Conservation (phyloP, 2,888 invertebrate species). For the Pollenia angustigena region DNA sequence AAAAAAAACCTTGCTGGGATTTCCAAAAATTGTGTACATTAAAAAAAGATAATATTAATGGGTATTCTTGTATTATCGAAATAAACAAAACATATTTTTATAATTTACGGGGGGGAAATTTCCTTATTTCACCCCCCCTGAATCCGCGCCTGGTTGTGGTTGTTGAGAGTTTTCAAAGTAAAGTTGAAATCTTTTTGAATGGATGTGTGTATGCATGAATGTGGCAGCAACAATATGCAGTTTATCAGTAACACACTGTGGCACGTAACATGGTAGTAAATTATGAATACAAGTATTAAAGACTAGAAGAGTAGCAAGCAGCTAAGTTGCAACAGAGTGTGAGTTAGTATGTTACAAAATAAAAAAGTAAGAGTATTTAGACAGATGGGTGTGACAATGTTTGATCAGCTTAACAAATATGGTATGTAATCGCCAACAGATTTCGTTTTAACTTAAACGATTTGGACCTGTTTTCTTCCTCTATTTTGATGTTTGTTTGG, state of each 20-base stretch:
- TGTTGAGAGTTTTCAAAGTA: constrained; percentile 24
- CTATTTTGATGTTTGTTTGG: neutral
- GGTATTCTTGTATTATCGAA: too few relatives aligned
- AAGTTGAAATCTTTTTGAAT: neutral
- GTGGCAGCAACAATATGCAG: constrained; percentile 45
- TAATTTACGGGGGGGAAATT: too few relatives aligned
- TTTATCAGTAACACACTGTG: constrained; percentile 39
- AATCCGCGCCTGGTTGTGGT: too few relatives aligned
- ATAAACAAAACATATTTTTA: too few relatives aligned
- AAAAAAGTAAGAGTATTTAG: constrained; percentile 18
- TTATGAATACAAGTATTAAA: constrained; percentile 51
- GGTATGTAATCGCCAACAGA: constrained; percentile 56
- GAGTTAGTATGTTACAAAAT: too few relatives aligned
- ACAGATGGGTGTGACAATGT: constrained; percentile 65
- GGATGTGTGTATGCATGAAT: constrained; percentile 8
- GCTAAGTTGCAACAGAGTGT: constrained; percentile 7
- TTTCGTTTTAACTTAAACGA: constrained; percentile 16
- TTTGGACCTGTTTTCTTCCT: neutral
- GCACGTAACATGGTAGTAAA: constrained; percentile 64
- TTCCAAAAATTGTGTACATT: too few relatives aligned
- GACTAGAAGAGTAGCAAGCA: constrained; percentile 8
- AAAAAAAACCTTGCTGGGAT: too few relatives aligned
- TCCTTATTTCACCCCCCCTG: too few relatives aligned
- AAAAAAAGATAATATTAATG: too few relatives aligned
- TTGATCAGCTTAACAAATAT: constrained; percentile 62